Percentiles rank a stretch among this genome's conserved stretches.
Evolutionary conservation across 2,888 invertebrate genomes (phyloP).

Genomic region (Ferrisia virgata): DNA sequence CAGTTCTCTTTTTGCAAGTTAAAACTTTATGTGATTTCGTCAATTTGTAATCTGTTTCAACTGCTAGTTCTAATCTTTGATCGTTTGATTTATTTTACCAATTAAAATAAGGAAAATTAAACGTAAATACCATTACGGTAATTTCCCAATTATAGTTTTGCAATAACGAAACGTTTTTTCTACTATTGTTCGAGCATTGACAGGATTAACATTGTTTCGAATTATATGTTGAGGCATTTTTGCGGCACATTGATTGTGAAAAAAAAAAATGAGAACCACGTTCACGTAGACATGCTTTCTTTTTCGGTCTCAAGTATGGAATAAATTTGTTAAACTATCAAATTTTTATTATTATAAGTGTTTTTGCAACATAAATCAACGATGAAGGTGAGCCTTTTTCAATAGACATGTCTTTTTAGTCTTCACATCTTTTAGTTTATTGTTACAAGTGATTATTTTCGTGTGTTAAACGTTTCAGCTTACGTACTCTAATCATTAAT

Average conservation of each 20-base stretch:
- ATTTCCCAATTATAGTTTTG: too few species aligned
- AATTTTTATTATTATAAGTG: not conserved
- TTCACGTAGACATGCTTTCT: slow-evolving; percentile 19
- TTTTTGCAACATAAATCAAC: not conserved
- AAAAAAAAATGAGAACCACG: not conserved
- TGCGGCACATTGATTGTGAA: not conserved
- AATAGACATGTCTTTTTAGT: not conserved
- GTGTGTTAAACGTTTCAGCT: not conserved
- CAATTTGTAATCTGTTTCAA: too few species aligned
- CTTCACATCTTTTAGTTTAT: not conserved
- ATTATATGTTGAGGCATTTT: not conserved
- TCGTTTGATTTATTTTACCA: too few species aligned
- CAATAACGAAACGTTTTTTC: not conserved
- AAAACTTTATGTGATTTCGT: too few species aligned
- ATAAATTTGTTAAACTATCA: not conserved
- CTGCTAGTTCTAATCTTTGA: too few species aligned
- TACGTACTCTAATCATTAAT: not conserved
- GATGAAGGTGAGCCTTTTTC: not conserved
- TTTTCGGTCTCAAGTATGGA: slow-evolving; percentile 18
- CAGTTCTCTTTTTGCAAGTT: too few species aligned
- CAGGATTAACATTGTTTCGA: not conserved
- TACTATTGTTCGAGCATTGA: not conserved
- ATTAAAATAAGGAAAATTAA: too few species aligned
- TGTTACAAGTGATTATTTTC: not conserved
- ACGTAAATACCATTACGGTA: not conserved